These are phyloP conservation scores for Chloroclystis v-ata DNA, from an alignment of 2,888 invertebrate genomes.

Conservation along the genomic window DNA sequence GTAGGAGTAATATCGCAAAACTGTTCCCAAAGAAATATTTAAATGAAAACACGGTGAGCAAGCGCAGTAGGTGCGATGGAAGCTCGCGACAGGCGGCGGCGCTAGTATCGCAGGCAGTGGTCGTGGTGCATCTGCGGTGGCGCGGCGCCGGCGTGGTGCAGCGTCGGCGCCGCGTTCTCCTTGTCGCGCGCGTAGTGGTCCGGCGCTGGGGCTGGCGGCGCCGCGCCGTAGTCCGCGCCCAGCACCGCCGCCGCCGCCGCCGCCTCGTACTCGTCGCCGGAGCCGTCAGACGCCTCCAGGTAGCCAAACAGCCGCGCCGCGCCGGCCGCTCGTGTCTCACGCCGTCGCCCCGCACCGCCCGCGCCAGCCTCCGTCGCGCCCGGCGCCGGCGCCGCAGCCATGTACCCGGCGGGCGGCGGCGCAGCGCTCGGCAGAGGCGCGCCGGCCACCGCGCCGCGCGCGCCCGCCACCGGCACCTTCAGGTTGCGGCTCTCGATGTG, in stretches of 20 bases:
- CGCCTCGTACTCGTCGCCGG: slow-evolving; percentile 75
- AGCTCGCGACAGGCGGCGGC: not conserved
- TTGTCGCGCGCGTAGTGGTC: slow-evolving; percentile 59
- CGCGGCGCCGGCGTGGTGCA: slow-evolving; percentile 59
- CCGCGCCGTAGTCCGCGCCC: slow-evolving; percentile 27
- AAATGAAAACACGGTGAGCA: no score
- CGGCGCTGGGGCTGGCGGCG: slow-evolving; percentile 17
- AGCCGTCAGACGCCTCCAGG: slow-evolving; percentile 85
- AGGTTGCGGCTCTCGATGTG: slow-evolving; percentile 80
- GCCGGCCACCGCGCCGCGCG: slow-evolving; percentile 42
- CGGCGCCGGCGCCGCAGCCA: slow-evolving; percentile 21
- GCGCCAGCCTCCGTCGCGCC: slow-evolving; percentile 37
- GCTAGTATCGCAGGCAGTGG: slow-evolving; percentile 68
- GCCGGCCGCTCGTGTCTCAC: slow-evolving; percentile 60
- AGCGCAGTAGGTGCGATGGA: no score
- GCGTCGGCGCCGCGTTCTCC: slow-evolving; percentile 62
- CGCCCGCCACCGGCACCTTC: slow-evolving; percentile 63
- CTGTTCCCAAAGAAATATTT: no score
- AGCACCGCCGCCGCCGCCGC: slow-evolving; percentile 44
- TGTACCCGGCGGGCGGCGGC: slow-evolving; percentile 29
- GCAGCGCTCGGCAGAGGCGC: slow-evolving; percentile 47
- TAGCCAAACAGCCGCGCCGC: slow-evolving; percentile 84
- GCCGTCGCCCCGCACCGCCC: slow-evolving; percentile 41
- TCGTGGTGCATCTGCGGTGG: slow-evolving; percentile 66
- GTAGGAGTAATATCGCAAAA: no score